Evolutionary conservation across 2,113 vertebrate species (phyloP).

Genomic region (Neopipo cinnamomea): DNA sequence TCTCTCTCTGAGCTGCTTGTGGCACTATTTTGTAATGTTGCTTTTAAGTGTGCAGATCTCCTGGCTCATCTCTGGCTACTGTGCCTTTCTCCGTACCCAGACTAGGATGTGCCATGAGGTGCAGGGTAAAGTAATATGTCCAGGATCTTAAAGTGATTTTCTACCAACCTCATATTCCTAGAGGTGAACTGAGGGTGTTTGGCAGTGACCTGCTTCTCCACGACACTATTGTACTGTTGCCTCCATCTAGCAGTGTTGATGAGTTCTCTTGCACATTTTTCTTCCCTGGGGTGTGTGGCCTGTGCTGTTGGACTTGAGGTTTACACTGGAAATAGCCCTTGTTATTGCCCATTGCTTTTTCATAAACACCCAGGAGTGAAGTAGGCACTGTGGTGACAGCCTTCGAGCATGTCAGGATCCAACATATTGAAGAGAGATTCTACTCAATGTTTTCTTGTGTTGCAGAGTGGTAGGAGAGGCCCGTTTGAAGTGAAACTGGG

Average conservation of each 20-base stretch:
- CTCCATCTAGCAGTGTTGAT: background rate
- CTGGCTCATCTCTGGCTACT: background rate
- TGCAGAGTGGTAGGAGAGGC: background rate
- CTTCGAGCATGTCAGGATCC: background rate
- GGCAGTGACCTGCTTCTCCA: background rate
- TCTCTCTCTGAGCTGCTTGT: background rate
- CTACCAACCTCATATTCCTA: background rate
- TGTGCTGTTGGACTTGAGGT: background rate
- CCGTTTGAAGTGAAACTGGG: background rate
- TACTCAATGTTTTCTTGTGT: background rate
- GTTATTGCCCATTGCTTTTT: background rate
- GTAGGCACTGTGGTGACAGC: background rate
- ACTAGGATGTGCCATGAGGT: background rate
- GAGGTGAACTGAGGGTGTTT: background rate
- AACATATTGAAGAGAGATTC: background rate
- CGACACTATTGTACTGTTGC: fast-evolving
- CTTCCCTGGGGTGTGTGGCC: background rate
- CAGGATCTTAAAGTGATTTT: background rate
- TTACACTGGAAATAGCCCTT: background rate
- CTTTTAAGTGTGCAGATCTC: background rate
- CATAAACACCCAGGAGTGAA: background rate
- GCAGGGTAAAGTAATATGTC: background rate
- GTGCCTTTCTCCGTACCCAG: background rate
- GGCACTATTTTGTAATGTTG: background rate
- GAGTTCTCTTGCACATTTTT: background rate